Base-by-base conservation (phyloP, 2,888 invertebrate genomes). In the Alloplasta piceator region DNA sequence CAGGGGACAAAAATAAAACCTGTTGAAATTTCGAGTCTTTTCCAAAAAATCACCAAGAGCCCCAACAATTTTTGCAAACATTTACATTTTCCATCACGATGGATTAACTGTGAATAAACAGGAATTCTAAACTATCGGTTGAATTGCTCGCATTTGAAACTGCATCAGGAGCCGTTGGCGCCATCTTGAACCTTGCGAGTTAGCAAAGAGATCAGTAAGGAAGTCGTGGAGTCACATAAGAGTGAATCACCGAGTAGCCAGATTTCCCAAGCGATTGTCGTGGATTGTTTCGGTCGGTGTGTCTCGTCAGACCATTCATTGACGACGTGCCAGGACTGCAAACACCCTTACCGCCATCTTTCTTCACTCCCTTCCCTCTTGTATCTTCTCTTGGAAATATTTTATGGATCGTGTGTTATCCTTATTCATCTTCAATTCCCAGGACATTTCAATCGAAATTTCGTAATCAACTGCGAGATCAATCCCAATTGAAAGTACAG, bases 231-330 rank as follows among this genome's bases (percentile, higher is more conserved):
- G 64, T 63, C 38, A 61, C 16, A 64, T 36, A 58, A 67, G 77
- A 84, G 84, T 86, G 80, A 86, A 86, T 87, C 85, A 88, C 88
- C 85, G 84, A 77, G 85, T 83, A 84, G 85, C 86, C 89, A 90
- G 91, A 91, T 91, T 91, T 91, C 91, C 91, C 91, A 88, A 90
- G 91, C 89, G 91, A 91, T 91, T 91, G 91, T 91, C 90, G 91
- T 88, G 88, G 88, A 87, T 87, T 87, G 88, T 89, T 90, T 88
- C 87, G 85, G 14, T 12, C 85, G 85, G 85, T 89, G 26, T 26
- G 90, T 89, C 89, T 90, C 90, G 91, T 91, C 91, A 89, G 90
- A 87, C 90, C 90, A 90, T 91, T 91, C 91, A 91, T 91, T 90
- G 91, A 80, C 89, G 89, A 91, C 91, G 91, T 91, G 91, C 89